Base-by-base conservation (phyloP, 2,113 vertebrate genomes). In the Jacana jacana region DNA sequence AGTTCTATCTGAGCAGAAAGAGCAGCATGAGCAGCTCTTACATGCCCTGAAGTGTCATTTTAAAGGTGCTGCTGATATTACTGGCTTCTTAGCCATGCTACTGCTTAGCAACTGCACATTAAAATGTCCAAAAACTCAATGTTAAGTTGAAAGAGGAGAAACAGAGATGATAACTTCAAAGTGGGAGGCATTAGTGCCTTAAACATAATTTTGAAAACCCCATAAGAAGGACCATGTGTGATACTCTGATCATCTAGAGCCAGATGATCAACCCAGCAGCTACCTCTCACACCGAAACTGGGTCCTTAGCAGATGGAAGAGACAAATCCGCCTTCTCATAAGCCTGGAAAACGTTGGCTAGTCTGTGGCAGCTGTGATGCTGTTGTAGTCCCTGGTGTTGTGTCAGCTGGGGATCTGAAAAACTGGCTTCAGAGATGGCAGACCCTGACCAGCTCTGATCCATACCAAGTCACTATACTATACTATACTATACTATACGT, bases 41-140 rank as follows among this genome's bases (percentile, higher is more conserved):
- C 7, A 0, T 44, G 69, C 31, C 52, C 58, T 75, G 17, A 91
- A 91, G 37, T 64, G 61, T 88, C 6, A 30, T 75, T 96, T 65
- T 25, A 72, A 73, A 92, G 86, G 73, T 69, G 17, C 8, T 5
- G 1, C 68, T 89, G 75, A 31, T 82, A 39, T 12, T 55, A 42
- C 37, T 46, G 64, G 13, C 48, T 92, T 39, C 49, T 87, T 31
- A 82, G 77, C 70, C 60, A 27, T 83, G 68, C 70, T 61, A 69
- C 78, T 95, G 84, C 93, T 90, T 96, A 90, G 95, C 92, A 96
- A 88, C 82, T 92, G 77, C 44, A 28, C 64, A 52, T 79, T 81
- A 55, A 88, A 89, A 60, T 60, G 52, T 54, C 51, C 27, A 30
- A 88, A 93, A 71, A 0, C 39, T 83, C 42, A 1, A 4, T 30